phyloP scores from a whole-genome alignment of 1,140 invertebrate species.

The Hormaphis cornu region DNA sequence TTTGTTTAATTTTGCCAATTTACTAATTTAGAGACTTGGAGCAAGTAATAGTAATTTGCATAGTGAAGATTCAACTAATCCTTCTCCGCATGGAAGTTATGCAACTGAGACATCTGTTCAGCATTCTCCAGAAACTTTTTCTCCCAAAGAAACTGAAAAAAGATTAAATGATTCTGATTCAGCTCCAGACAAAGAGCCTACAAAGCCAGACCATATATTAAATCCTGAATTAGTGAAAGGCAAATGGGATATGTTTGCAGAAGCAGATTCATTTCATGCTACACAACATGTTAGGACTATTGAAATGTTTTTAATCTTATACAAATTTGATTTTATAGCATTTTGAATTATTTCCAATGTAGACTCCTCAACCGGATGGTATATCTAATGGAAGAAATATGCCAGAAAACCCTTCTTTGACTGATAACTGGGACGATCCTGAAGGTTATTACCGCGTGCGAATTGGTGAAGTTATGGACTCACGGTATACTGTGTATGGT shows the following conservation, averaged over 20 bases:
- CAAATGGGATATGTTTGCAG: conserved; percentile 75
- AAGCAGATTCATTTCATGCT: conserved; percentile 75
- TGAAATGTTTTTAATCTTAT: conserved; percentile 9
- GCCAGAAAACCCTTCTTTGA: conserved; percentile 81
- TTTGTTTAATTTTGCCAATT: neutral
- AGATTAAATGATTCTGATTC: neutral
- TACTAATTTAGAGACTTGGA: conserved; percentile 18
- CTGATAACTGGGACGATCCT: conserved; percentile 99
- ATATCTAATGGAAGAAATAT: conserved; percentile 37
- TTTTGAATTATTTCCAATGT: neutral
- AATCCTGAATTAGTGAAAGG: conserved; percentile 29
- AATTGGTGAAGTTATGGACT: conserved; percentile 89
- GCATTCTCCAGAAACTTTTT: conserved; percentile 8
- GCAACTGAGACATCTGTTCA: conserved; percentile 19
- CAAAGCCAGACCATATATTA: conserved; percentile 14
- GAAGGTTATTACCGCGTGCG: conserved; percentile 96
- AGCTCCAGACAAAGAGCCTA: conserved; percentile 1
- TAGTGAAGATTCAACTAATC: conserved; percentile 25
- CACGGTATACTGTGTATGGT: conserved; percentile 84
- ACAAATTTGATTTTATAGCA: neutral
- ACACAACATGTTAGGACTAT: conserved; percentile 66
- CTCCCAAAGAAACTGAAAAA: conserved; percentile 17
- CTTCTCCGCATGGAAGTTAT: conserved; percentile 28
- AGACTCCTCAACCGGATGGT: conserved; percentile 15
- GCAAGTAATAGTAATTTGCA: conserved; percentile 29